Evolutionary conservation across 2,888 invertebrate species (phyloP).

Genomic region (Drosophila picticornis): DNA sequence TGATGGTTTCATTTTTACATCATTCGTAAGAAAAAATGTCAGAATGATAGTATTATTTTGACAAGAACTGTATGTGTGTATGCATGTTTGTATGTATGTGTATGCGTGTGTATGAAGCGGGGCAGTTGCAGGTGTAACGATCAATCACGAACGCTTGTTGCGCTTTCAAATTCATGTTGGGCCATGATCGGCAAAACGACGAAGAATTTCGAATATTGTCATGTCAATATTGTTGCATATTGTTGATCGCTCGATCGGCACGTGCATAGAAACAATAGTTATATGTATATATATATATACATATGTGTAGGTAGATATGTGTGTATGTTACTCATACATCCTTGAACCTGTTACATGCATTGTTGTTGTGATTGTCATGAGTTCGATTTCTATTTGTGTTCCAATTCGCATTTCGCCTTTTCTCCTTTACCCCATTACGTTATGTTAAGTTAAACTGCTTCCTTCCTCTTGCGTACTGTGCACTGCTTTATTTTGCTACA

Average conservation of each 20-base stretch:
- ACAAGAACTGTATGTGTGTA: background rate
- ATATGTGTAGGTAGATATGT: background rate
- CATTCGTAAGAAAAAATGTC: background rate
- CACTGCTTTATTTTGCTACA: slow-evolving; percentile 14
- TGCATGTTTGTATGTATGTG: background rate
- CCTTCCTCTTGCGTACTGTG: slow-evolving; percentile 39
- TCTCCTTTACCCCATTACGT: background rate
- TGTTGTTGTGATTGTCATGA: slow-evolving; percentile 12
- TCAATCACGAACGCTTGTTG: slow-evolving; percentile 51
- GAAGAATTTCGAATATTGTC: slow-evolving; percentile 54
- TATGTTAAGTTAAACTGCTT: slow-evolving; percentile 21
- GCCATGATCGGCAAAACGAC: slow-evolving; percentile 18
- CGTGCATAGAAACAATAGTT: slow-evolving; percentile 42
- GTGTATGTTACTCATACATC: slow-evolving; percentile 47
- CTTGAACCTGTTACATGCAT: slow-evolving; percentile 58
- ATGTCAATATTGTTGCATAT: slow-evolving; percentile 2
- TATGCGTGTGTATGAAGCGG: background rate
- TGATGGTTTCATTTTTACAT: background rate
- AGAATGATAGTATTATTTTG: background rate
- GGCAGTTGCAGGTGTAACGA: slow-evolving; percentile 54
- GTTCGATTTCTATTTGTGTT: slow-evolving; percentile 7
- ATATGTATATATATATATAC: background rate
- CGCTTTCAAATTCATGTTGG: slow-evolving; percentile 34
- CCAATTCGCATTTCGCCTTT: background rate
- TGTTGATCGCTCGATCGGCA: slow-evolving; percentile 41